phyloP scores from a whole-genome alignment of 2,888 invertebrate species.

The Beris morrisii region DNA sequence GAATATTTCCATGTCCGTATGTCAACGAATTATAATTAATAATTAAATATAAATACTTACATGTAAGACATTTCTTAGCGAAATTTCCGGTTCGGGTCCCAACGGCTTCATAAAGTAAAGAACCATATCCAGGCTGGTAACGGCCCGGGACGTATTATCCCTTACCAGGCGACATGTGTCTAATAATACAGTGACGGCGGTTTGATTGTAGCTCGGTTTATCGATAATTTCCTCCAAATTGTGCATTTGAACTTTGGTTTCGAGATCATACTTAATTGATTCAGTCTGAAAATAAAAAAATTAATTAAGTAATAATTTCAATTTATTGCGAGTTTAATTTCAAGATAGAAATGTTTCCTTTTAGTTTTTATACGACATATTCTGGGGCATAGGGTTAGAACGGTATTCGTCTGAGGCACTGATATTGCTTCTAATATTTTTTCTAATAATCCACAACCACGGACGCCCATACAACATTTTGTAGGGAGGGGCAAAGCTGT shows the following conservation, averaged over 20 bases:
- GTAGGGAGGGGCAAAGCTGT: too few relatives aligned
- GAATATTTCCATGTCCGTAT: too few relatives aligned
- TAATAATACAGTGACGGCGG: slow-evolving; percentile 70
- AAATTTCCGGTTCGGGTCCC: slow-evolving; percentile 50
- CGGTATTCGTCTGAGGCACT: too few relatives aligned
- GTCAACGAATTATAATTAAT: too few relatives aligned
- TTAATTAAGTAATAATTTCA: too few relatives aligned
- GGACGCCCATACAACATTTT: too few relatives aligned
- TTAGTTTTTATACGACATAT: too few relatives aligned
- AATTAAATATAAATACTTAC: slow-evolving; percentile 44
- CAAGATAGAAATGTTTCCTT: too few relatives aligned
- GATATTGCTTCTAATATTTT: too few relatives aligned
- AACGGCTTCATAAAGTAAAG: slow-evolving; percentile 54
- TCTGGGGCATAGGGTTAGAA: too few relatives aligned
- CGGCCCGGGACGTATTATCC: slow-evolving; percentile 74
- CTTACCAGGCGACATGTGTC: slow-evolving; percentile 69
- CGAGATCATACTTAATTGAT: slow-evolving; percentile 73
- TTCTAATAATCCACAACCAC: too few relatives aligned
- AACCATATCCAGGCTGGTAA: slow-evolving; percentile 57
- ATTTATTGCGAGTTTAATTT: too few relatives aligned
- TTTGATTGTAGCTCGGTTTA: slow-evolving; percentile 76
- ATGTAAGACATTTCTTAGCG: slow-evolving; percentile 52
- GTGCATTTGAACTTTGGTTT: slow-evolving; percentile 68
- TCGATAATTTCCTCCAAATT: slow-evolving; percentile 75
- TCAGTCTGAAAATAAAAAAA: slow-evolving; percentile 63